These are phyloP conservation scores for Tachyglossus aculeatus DNA, from an alignment of 2,797 vertebrate genomes.

Conservation along the genomic window DNA sequence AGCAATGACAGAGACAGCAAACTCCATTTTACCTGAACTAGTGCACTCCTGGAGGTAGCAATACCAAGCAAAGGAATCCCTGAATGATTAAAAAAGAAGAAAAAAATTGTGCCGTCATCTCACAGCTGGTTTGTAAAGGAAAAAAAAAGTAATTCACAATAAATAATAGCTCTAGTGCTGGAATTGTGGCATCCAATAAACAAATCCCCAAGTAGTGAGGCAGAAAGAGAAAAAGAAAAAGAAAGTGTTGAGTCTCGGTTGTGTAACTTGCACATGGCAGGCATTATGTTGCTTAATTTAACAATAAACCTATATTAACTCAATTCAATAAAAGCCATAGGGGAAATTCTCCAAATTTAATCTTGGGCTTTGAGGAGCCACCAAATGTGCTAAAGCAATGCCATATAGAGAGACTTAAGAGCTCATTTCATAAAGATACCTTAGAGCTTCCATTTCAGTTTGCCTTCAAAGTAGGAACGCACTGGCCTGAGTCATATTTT, in stretches of 20 bases:
- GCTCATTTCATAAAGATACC: slow-evolving; percentile 52
- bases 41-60: background rate
- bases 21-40: rapidly evolving
- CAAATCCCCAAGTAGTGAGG: too few relatives aligned
- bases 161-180: too few relatives aligned
- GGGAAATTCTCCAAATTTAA: slow-evolving; percentile 70
- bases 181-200: too few relatives aligned
- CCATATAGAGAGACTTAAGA: slow-evolving; percentile 53
- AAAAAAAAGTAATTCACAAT: too few relatives aligned
- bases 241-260: slow-evolving; percentile 44
- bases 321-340: slow-evolving; percentile 72
- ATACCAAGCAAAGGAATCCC: slow-evolving; percentile 10
- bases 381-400: slow-evolving; percentile 62
- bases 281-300: slow-evolving; percentile 72
- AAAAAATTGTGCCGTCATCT: background rate
- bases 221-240: too few relatives aligned
- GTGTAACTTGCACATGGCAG: slow-evolving; percentile 58
- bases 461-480: slow-evolving; percentile 48
- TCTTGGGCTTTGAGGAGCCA: slow-evolving; percentile 64
- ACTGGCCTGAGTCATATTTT: slow-evolving; percentile 16
- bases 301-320: slow-evolving; percentile 73
- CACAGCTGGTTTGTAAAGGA: too few relatives aligned
- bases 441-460: slow-evolving; percentile 42
- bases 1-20: background rate
- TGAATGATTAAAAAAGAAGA: slow-evolving; percentile 18